Evolutionary conservation across 2,113 vertebrate genomes (phyloP).

Genomic region (Cricetomys ansorgei): DNA sequence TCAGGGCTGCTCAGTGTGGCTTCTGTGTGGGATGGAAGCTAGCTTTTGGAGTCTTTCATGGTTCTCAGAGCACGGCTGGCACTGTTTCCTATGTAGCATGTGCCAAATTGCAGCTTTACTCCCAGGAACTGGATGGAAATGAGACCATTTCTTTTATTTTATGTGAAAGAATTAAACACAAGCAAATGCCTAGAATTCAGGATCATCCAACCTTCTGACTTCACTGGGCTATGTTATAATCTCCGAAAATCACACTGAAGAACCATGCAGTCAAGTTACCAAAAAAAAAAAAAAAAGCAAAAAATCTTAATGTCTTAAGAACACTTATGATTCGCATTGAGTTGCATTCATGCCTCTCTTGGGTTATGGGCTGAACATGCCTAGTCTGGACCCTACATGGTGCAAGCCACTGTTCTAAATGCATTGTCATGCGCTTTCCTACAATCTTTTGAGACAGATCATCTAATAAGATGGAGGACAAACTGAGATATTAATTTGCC

Average conservation of each 20-base stretch:
- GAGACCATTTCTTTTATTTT: not conserved
- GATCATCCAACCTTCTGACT: not conserved
- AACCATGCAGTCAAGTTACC: not conserved
- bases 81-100: not conserved
- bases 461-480: constrained; percentile 22
- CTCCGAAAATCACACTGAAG: not conserved
- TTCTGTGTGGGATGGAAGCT: not conserved
- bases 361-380: not conserved
- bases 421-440: not conserved
- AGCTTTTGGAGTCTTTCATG: not conserved
- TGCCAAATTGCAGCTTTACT: not conserved
- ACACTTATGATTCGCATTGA: not conserved
- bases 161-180: constrained; percentile 19
- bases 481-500: not conserved
- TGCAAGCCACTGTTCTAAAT: not conserved
- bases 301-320: not conserved
- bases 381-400: not conserved
- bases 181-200: not conserved
- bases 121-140: not conserved
- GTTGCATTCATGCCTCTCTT: not conserved
- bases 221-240: not conserved
- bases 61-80: not conserved
- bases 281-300: too few species aligned
- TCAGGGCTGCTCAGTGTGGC: not conserved
- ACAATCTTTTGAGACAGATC: not conserved